Percentiles rank a stretch among this genome's conserved stretches.
Evolutionary conservation across 2,888 invertebrate genomes (phyloP).

Genomic region (Antitype chi): DNA sequence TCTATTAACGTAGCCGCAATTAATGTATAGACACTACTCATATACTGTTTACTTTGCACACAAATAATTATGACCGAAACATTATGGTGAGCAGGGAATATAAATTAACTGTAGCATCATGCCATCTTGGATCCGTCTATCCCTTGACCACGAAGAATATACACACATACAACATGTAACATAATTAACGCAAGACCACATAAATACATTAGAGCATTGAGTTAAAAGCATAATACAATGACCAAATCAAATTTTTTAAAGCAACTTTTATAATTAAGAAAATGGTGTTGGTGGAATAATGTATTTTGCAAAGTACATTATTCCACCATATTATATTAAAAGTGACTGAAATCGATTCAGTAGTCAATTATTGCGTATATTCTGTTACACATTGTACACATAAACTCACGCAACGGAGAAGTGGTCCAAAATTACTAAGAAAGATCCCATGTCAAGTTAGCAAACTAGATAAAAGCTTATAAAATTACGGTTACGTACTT

Average conservation of each 20-base stretch:
- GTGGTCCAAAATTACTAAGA: not conserved
- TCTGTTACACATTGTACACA: no score
- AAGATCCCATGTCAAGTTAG: not conserved
- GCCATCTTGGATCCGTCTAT: not conserved
- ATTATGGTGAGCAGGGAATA: constrained; percentile 11
- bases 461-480: not conserved
- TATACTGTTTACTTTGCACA: constrained; percentile 9
- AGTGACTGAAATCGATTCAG: no score
- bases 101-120: not conserved
- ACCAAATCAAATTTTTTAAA: no score
- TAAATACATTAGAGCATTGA: no score
- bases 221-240: no score
- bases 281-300: no score
- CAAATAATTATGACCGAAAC: constrained; percentile 12
- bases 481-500: not conserved
- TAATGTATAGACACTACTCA: not conserved
- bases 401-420: not conserved
- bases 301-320: no score
- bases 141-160: not conserved
- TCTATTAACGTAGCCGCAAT: constrained; percentile 5
- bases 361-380: no score
- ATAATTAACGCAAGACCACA: no score
- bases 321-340: no score
- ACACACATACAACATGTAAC: no score
- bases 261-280: no score